A percentile compares a stretch with the other conserved stretches of the same genome.
These are phyloP conservation scores for Ctenodactylus gundi DNA, from an alignment of 2,113 vertebrate species.

Conservation along the genomic window DNA sequence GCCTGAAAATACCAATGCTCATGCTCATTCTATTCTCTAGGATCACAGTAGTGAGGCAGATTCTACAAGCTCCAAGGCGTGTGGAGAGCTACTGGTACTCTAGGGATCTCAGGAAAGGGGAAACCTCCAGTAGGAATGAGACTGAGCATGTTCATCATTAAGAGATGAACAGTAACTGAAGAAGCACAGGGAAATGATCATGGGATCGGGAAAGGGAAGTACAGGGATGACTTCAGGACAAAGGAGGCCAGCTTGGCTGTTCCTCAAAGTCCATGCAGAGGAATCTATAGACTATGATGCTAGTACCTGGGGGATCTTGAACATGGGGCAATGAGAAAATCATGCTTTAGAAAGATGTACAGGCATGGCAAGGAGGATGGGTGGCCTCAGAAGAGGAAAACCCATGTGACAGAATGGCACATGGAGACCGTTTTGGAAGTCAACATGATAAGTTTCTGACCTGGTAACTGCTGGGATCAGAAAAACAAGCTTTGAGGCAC, in stretches of 20 bases:
- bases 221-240: neutral
- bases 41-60: neutral
- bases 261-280: neutral
- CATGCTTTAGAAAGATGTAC: neutral
- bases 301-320: neutral
- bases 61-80: neutral
- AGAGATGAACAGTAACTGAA: neutral
- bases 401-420: neutral
- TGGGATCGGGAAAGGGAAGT: neutral
- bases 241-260: neutral
- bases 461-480: neutral
- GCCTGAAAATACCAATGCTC: neutral
- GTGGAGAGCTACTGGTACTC: neutral
- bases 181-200: neutral
- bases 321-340: neutral
- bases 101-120: neutral
- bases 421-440: neutral
- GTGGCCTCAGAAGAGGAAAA: neutral
- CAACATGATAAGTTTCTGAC: neutral
- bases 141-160: neutral
- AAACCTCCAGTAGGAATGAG: neutral
- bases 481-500: neutral
- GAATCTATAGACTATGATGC: neutral
- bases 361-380: neutral
- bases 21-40: neutral